These are phyloP conservation scores for Heliconius hortense DNA, from an alignment of 2,888 invertebrate species.

Conservation along the genomic window DNA sequence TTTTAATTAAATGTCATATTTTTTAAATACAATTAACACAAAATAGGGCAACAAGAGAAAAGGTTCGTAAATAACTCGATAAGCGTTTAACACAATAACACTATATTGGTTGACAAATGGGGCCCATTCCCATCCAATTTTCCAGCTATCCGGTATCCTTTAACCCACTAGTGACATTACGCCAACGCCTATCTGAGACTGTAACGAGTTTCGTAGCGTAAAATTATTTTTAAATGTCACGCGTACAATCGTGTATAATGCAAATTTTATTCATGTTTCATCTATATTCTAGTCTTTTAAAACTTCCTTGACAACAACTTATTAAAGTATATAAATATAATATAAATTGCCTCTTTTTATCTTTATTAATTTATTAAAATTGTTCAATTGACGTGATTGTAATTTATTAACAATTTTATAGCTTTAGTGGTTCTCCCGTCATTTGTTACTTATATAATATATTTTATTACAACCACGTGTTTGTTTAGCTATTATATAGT, in stretches of 20 bases:
- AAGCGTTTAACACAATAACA: slow-evolving; percentile 23
- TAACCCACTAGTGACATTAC: slow-evolving; percentile 36
- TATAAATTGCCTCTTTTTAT: not conserved
- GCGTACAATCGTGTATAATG: slow-evolving; percentile 46
- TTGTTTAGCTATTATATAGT: not conserved
- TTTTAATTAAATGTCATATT: not conserved
- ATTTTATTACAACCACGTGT: not conserved
- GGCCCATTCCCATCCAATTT: slow-evolving; percentile 38
- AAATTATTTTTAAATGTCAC: slow-evolving; percentile 60
- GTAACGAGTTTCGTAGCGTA: slow-evolving; percentile 54
- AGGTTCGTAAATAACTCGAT: slow-evolving; percentile 21
- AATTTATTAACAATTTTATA: not conserved
- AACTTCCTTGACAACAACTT: not conserved
- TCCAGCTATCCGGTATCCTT: slow-evolving; percentile 38
- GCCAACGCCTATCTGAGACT: slow-evolving; percentile 46
- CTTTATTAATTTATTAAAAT: not conserved
- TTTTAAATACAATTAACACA: not conserved
- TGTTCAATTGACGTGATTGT: not conserved
- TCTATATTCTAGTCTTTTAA: slow-evolving; percentile 7
- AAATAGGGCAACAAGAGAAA: slow-evolving; percentile 3
- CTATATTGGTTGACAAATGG: slow-evolving; percentile 22
- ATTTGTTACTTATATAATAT: not conserved
- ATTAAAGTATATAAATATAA: not conserved
- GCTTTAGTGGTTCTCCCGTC: not conserved
- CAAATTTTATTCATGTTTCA: slow-evolving; percentile 22